Base-by-base conservation (phyloP, 2,888 invertebrate genomes). In the Drosophila diplacantha region DNA sequence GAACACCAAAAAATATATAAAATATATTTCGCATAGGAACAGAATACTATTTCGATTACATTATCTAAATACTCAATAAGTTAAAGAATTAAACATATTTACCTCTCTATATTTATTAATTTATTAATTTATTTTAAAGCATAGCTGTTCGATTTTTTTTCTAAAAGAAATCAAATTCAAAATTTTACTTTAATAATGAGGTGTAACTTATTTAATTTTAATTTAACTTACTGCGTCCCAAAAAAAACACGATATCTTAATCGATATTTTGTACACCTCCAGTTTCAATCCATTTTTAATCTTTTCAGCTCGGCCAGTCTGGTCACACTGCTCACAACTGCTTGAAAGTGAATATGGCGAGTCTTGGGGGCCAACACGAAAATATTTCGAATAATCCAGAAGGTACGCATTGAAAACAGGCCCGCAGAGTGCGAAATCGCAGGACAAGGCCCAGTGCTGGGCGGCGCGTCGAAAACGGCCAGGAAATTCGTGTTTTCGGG, bases 331-430 rank as follows among this genome's bases (percentile, higher is more conserved):
- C 52, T 56, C 49, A 49, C 64, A 64, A 49, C 38, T 41, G 35
- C 61, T 62, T 32, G 38, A 38, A 62, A 44, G 49, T 56, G 87
- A 88, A 88, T 87, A 89, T 88, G 88, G 88, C 87, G 88, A 88
- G 88, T 87, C 84, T 89, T 86, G 89, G 86, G 85, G 88, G 87
- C 82, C 88, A 88, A 85, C 86, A 87, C 84, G 85, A 87, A 86
- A 87, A 87, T 87, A 85, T 83, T 82, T 80, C 85, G 81, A 87
- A 86, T 85, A 86, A 85, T 81, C 80, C 80, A 84, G 81, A 86
- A 88, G 88, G 88, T 89, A 88, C 77, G 84, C 78, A 76, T 81
- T 73, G 65, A 81, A 81, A 74, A 71, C 55, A 53, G 58, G 69
- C 65, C 51, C 54, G 63, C 49, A 26, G 29, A 39, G 18, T 20